Percentiles rank a stretch among this genome's conserved stretches.
phyloP scores from a whole-genome alignment of 2,888 invertebrate species.

The Pseudeuparius sepicola region DNA sequence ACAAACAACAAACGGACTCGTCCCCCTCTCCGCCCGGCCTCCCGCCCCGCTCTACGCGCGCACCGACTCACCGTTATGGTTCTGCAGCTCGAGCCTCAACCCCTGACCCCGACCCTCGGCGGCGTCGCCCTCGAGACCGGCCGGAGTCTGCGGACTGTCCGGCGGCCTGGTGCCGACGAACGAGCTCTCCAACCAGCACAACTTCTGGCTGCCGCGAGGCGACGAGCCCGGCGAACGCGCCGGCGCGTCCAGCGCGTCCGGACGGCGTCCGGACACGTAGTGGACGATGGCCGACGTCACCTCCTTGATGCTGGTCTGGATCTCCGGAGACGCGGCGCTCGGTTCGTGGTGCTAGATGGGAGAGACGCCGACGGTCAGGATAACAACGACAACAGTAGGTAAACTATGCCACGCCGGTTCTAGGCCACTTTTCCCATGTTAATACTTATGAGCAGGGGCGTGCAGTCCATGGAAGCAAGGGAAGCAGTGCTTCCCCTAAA shows the following conservation, averaged over 20 bases:
- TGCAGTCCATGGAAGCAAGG: no score
- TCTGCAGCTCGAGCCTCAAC: conserved; percentile 43
- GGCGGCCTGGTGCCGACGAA: conserved; percentile 79
- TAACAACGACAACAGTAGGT: no score
- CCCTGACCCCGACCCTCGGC: conserved; percentile 38
- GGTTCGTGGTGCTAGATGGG: conserved; percentile 22
- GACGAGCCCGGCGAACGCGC: conserved; percentile 34
- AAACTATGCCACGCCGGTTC: no score
- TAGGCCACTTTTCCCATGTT: no score
- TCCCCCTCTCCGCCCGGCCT: no score
- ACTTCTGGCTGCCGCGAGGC: conserved; percentile 56
- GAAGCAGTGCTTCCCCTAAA: no score
- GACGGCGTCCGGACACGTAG: conserved; percentile 67
- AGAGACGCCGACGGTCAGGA: conserved; percentile 24
- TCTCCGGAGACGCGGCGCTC: conserved; percentile 49
- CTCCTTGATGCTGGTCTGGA: conserved; percentile 81
- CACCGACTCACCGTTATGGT: conserved; percentile 42
- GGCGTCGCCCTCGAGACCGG: conserved; percentile 34
- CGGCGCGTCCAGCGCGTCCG: conserved; percentile 34
- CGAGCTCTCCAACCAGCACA: conserved; percentile 88
- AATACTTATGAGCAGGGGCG: no score
- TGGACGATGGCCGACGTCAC: conserved; percentile 89
- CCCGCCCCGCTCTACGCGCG: conserved; percentile 27
- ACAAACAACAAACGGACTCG: no score
- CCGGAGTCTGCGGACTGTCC: conserved; percentile 76